These are phyloP conservation scores for Hippocampus guttulatus DNA, from an alignment of 2,113 vertebrate species.

Conservation along the genomic window DNA sequence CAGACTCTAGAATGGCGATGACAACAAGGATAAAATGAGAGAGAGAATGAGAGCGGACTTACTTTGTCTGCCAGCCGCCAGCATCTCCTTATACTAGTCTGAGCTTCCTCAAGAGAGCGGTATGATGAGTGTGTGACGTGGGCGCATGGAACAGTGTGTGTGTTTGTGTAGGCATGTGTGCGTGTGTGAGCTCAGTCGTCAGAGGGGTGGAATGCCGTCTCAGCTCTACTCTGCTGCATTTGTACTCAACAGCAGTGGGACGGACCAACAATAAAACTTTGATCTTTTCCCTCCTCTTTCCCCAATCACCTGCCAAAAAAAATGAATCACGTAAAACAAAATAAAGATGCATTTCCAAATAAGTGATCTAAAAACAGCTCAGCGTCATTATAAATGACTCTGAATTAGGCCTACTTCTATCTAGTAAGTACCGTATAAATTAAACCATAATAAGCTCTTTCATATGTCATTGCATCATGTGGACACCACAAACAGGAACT, in stretches of 20 bases:
- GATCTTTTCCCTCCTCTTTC: constrained; percentile 21
- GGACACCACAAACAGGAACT: constrained; percentile 1
- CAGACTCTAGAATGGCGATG: constrained; percentile 35
- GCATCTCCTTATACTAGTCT: constrained; percentile 34
- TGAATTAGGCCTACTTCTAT: not conserved
- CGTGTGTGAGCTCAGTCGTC: constrained; percentile 35
- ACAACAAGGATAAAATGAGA: constrained; percentile 18
- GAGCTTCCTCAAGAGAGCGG: constrained; percentile 20
- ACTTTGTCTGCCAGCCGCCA: constrained; percentile 47
- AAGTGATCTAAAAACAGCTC: not conserved
- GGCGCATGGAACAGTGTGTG: constrained; percentile 10
- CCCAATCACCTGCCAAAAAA: not conserved
- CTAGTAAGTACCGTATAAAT: too few relatives aligned
- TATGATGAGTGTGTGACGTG: constrained; percentile 37
- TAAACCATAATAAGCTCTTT: constrained; percentile 2
- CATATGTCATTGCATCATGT: not conserved
- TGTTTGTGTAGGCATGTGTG: constrained; percentile 13
- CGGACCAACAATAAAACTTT: constrained; percentile 59
- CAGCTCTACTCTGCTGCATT: constrained; percentile 45
- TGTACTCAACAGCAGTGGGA: constrained; percentile 60
- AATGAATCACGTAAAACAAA: not conserved
- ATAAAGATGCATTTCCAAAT: not conserved
- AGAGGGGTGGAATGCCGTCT: constrained; percentile 45
- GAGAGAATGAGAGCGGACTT: constrained; percentile 42
- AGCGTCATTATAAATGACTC: not conserved